Evolutionary conservation across 37 sponge, comb jelly and placozoan species (phyloP), one percentile per base, ranked within the genome.

Genomic region (Corticium candelabrum): DNA sequence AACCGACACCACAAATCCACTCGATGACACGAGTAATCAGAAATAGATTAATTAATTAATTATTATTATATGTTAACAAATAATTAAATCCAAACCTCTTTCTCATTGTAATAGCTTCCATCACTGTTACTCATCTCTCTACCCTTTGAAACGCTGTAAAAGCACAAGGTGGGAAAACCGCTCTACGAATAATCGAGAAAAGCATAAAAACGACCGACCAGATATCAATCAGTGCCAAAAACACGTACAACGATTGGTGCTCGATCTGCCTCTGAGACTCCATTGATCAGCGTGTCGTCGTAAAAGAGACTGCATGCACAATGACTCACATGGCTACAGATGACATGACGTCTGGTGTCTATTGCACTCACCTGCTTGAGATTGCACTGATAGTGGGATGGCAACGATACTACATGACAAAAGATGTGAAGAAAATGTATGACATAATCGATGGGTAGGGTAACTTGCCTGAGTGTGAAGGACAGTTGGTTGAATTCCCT

Each of bases 381-480:
- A 80, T 21, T 11, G 74, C 39, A 80, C 82, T 80, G 29, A 80
- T 15, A 27, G 62, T 4, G 27, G 82, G 82, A 34, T 80, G 82
- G 34, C 82, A 80, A 7, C 82, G 82, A 78, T 80, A 80, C 82
- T 80, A 80, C 27, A 73, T 3, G 4, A 29, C 27, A 30, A 32
- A 37, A 74, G 29, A 7, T 31, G 27, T 5, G 21, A 31, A 72
- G 69, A 78, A 21, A 70, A 31, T 15, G 27, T 41, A 27, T 3
- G 74, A 39, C 56, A 7, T 40, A n/a, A 50, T 11, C 62, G 62
- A 50, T 50, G 15, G 21, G 62, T 50, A 21, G 62, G 21, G 21
- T 50, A n/a, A 21, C 62, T 50, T 11, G 21, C 62, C 62, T 50
- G 62, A 50, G 62, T 50, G 11, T 21, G 62, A 21, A 50, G 62